These are phyloP conservation scores for Stramonita haemastoma DNA, from an alignment of 2,888 invertebrate species.

Conservation along the genomic window DNA sequence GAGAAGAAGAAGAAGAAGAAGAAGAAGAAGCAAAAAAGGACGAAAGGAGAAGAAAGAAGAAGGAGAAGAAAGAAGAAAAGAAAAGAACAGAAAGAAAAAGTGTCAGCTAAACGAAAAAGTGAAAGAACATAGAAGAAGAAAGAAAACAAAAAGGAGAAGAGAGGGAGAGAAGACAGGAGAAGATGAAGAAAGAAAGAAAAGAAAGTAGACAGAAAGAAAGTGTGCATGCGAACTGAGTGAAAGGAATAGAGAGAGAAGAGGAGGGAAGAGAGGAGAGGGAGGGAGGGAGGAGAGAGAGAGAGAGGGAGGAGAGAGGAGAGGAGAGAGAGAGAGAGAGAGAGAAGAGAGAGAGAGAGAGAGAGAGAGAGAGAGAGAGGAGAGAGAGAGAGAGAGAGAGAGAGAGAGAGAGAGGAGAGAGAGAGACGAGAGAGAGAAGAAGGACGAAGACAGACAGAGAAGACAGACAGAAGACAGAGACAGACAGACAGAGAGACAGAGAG, in stretches of 20 bases:
- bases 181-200: background rate
- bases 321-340: background rate
- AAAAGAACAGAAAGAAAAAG: background rate
- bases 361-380: background rate
- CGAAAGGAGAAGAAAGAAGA: background rate
- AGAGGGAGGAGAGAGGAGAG: too few relatives aligned
- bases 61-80: background rate
- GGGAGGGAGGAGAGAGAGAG: too few relatives aligned
- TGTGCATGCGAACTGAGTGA: too few relatives aligned
- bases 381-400: background rate
- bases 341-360: background rate
- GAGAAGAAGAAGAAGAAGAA: background rate
- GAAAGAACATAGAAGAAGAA: background rate
- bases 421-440: too few relatives aligned
- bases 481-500: too few relatives aligned
- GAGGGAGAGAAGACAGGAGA: background rate
- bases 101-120: background rate
- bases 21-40: background rate
- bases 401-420: too few relatives aligned
- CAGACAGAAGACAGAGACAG: too few relatives aligned
- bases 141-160: background rate
- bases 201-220: too few relatives aligned
- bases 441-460: too few relatives aligned
- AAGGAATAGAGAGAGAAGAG: too few relatives aligned
- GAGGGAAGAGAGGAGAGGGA: too few relatives aligned